These are phyloP conservation scores for Tragelaphus scriptus DNA, from an alignment of 2,113 vertebrate species.

Conservation along the genomic window DNA sequence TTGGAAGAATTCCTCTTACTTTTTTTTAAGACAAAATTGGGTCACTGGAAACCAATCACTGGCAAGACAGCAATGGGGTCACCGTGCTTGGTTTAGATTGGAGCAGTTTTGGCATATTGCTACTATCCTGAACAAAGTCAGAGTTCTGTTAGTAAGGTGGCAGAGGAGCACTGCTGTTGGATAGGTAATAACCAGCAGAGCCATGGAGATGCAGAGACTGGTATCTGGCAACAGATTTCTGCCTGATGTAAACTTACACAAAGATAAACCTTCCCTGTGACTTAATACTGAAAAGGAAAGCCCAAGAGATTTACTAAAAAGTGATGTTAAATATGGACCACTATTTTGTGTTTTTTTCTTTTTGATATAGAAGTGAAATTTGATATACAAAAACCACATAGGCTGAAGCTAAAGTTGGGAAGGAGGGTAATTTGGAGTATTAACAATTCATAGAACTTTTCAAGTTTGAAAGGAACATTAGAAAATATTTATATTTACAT, in stretches of 20 bases:
- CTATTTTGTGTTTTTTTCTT: neutral
- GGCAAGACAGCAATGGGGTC: neutral
- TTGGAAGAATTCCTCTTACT: neutral
- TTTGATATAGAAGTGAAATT: neutral
- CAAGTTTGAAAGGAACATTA: neutral
- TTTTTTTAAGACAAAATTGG: neutral
- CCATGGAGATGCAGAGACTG: neutral
- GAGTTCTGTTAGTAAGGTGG: neutral
- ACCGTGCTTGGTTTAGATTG: neutral
- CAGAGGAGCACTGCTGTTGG: neutral
- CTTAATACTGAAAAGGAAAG: neutral
- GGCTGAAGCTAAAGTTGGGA: neutral
- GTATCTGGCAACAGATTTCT: neutral
- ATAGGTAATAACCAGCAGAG: neutral
- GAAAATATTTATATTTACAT: neutral
- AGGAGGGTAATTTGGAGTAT: neutral
- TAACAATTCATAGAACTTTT: neutral
- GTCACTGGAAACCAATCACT: neutral
- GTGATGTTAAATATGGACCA: neutral
- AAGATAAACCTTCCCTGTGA: neutral
- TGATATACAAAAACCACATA: neutral
- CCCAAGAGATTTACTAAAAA: neutral
- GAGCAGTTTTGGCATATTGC: neutral
- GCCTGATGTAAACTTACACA: neutral
- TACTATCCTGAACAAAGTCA: neutral